Conservation (phyloP, 2,113 vertebrate species). For the Cyprinodon variegatus region DNA sequence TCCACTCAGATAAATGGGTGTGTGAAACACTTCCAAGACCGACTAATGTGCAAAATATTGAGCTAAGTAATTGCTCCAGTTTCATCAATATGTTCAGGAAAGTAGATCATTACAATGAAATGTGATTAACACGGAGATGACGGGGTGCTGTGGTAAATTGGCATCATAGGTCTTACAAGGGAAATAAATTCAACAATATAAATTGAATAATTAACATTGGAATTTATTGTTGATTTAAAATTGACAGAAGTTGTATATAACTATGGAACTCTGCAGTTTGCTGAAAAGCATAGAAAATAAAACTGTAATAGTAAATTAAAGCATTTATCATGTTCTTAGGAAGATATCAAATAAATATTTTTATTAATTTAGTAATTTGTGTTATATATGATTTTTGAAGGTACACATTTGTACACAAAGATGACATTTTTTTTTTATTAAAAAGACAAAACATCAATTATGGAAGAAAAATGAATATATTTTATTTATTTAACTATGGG, state of each 20-base stretch:
- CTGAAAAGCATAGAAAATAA: neutral
- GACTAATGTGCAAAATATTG: conserved; percentile 80
- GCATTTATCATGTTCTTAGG: too few species aligned
- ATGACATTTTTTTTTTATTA: neutral
- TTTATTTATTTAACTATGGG: neutral
- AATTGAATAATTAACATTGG: conserved; percentile 44
- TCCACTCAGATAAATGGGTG: conserved; percentile 66
- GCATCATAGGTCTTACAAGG: conserved; percentile 1
- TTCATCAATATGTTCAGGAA: conserved; percentile 75
- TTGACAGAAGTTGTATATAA: conserved; percentile 15
- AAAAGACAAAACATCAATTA: neutral
- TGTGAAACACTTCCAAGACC: conserved; percentile 75
- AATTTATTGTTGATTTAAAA: conserved; percentile 37
- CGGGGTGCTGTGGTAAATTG: conserved; percentile 21
- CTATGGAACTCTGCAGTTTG: neutral
- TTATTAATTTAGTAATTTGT: neutral
- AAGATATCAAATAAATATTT: too few species aligned
- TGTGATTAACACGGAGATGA: conserved; percentile 76
- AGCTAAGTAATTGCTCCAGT: conserved; percentile 78
- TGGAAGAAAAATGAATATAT: neutral
- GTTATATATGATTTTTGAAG: neutral
- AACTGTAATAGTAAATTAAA: too few species aligned
- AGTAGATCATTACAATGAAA: conserved; percentile 72
- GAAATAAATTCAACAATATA: conserved; percentile 46
- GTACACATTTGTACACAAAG: neutral